These are phyloP conservation scores for Megaptera novaeangliae DNA, from an alignment of 2,113 vertebrate species.

Conservation along the genomic window DNA sequence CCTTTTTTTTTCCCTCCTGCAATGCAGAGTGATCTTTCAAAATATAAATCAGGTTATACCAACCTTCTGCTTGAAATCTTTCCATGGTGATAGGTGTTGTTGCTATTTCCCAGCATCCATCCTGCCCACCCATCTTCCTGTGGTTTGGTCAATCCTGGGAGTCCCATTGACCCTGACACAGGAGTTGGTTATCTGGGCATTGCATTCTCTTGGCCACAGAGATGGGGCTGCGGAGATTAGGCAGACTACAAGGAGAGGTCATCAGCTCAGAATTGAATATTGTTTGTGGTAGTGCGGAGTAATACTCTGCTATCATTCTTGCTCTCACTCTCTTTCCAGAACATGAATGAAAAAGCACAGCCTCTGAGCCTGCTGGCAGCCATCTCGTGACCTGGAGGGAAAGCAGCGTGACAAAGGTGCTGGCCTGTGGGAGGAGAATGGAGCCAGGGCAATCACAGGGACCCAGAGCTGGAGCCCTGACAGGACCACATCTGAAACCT, in stretches of 20 bases:
- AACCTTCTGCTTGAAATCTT: background rate
- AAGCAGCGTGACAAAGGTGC: rapidly evolving
- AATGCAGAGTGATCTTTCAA: background rate
- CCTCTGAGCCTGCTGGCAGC: background rate
- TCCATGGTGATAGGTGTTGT: background rate
- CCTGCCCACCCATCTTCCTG: rapidly evolving
- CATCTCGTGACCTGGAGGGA: background rate
- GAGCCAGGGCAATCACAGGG: background rate
- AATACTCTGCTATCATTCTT: background rate
- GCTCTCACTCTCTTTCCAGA: background rate
- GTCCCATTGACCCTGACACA: background rate
- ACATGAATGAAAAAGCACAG: background rate
- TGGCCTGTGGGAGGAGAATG: background rate
- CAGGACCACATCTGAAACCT: background rate
- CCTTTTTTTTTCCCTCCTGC: background rate
- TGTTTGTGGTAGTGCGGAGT: background rate
- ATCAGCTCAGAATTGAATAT: background rate
- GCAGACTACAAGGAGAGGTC: background rate
- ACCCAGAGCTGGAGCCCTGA: background rate
- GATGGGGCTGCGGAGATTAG: background rate
- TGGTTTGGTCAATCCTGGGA: no score
- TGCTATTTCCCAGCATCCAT: background rate
- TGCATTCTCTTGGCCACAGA: background rate
- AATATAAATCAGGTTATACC: background rate
- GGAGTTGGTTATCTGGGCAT: background rate